Base-by-base conservation (phyloP, 2,113 vertebrate genomes). In the Alexandromys fortis region DNA sequence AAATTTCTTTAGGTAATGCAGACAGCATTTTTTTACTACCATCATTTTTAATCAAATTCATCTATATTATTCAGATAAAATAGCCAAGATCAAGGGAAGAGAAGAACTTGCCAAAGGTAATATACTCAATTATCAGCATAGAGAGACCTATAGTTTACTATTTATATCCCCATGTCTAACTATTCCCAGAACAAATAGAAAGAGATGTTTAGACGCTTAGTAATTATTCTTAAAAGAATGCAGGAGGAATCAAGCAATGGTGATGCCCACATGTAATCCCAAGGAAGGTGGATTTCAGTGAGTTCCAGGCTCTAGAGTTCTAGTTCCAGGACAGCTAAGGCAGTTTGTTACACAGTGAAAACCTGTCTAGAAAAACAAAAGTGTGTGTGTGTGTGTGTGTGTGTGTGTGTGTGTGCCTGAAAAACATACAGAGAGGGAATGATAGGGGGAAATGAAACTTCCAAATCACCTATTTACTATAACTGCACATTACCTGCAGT, bases 1-100 rank as follows among this genome's bases (percentile, higher is more conserved):
- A 75, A 73, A 2, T n/a, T 93, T 93, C 55, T 91, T 93, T 52
- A 93, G 58, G 72, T 24, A 88, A 93, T 58, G 87, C 75, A 92
- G 30, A 73, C 91, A 83, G 30, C 7, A 86, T 92, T 89, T 85
- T 35, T 65, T 94, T 94, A 88, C 1, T 86, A 58, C 5, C n/a
- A 14, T 7, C 38, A 63, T 81, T 28, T 92, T 78, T 78, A 90
- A 67, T 73, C 13, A 92, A 45, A 9, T 14, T 65, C 52, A 65
- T 70, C 16, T 68, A 38, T 9, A 86, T 72, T 65, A 42, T 63
- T 55, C 75, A 42, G 8, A 70, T 85, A 90, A 94, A 85, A 85
- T 47, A 94, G 19, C 5, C 45, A 92, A 73, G 26, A 42, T 26
- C 58, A 86, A 91, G 38, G 61, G 49, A 86, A 87, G 30, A 68